Conservation (phyloP, 1,140 invertebrate species). For the Rhizoglyphus robini region DNA sequence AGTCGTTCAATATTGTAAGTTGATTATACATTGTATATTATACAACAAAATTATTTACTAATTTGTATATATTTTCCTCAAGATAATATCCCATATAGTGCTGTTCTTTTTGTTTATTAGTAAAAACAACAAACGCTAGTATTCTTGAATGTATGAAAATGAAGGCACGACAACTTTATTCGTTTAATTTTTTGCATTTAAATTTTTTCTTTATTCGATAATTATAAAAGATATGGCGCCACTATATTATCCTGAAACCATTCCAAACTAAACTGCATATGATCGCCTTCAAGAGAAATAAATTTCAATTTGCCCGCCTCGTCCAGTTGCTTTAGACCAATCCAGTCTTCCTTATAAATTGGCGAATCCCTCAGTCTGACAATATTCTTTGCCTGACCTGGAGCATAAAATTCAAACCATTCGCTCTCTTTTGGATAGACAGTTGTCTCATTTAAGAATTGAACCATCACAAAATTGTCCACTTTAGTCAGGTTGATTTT, state of each 20-base stretch:
- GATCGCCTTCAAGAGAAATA: constrained; percentile 58
- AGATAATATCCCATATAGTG: too few relatives aligned
- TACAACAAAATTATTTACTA: too few relatives aligned
- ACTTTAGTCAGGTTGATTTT: constrained; percentile 61
- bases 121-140: too few relatives aligned
- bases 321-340: constrained; percentile 68
- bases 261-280: constrained; percentile 62
- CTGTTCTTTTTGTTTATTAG: too few relatives aligned
- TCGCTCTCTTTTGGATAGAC: constrained; percentile 76
- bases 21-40: too few relatives aligned
- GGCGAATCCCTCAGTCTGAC: constrained; percentile 35
- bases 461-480: constrained; percentile 77
- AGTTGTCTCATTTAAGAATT: constrained; percentile 78
- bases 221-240: constrained; percentile 51
- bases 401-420: constrained; percentile 36
- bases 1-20: too few relatives aligned
- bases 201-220: too few relatives aligned
- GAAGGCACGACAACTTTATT: too few relatives aligned
- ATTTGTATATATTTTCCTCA: too few relatives aligned
- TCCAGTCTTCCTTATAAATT: constrained; percentile 49
- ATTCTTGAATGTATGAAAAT: too few relatives aligned
- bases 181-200: too few relatives aligned
- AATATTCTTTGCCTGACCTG: constrained; percentile 37
- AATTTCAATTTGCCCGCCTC: constrained; percentile 59
- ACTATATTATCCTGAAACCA: constrained; percentile 80